These are phyloP conservation scores for Pelobates cultripes DNA, from an alignment of 2,797 vertebrate genomes.

Conservation along the genomic window DNA sequence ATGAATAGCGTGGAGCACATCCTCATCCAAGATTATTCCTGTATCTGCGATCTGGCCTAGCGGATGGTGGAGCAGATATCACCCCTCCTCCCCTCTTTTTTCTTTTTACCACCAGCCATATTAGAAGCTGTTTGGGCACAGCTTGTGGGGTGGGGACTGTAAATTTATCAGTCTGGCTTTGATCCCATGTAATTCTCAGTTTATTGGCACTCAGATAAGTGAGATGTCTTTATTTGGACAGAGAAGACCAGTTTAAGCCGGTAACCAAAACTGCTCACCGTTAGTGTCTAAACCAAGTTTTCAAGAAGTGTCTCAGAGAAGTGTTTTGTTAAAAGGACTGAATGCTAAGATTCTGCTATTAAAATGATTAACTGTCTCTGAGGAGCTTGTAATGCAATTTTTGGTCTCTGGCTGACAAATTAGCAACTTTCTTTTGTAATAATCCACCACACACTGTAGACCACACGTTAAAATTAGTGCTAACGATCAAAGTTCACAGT, in stretches of 20 bases:
- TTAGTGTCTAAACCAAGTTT: neutral
- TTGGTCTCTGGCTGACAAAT: too few relatives aligned
- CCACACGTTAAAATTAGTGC: too few relatives aligned
- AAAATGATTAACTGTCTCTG: too few relatives aligned
- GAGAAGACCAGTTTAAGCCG: neutral
- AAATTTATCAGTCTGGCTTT: constrained; percentile 25
- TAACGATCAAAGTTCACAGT: too few relatives aligned
- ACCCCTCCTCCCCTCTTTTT: constrained; percentile 1
- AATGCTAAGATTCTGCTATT: neutral
- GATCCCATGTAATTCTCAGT: constrained; percentile 22
- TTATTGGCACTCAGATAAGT: constrained; percentile 6
- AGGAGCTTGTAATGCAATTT: too few relatives aligned
- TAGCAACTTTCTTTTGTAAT: too few relatives aligned
- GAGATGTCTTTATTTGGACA: constrained; percentile 30
- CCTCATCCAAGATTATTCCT: constrained; percentile 30
- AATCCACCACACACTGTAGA: too few relatives aligned
- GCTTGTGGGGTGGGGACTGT: constrained; percentile 33
- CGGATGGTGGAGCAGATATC: neutral
- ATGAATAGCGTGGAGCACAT: constrained; percentile 31
- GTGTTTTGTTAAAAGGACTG: neutral
- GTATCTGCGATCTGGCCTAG: constrained; percentile 13
- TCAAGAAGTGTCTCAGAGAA: neutral
- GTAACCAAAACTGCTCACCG: neutral
- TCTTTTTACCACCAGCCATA: constrained; percentile 19
- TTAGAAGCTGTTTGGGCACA: constrained; percentile 30